These are phyloP conservation scores for Pheosia tremula DNA, from an alignment of 2,888 invertebrate species.

Conservation along the genomic window DNA sequence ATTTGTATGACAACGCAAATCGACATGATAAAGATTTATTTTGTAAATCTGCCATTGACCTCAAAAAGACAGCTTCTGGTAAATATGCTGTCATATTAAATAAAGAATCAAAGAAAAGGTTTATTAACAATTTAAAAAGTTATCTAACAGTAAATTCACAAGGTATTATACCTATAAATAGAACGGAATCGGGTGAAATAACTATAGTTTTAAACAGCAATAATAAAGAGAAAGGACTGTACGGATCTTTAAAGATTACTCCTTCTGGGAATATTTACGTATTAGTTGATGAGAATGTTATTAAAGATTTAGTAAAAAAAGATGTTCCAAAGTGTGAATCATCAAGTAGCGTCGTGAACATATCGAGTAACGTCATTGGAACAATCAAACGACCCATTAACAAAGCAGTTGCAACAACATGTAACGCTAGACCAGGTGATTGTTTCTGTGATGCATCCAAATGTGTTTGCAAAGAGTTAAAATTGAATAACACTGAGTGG, in stretches of 20 bases:
- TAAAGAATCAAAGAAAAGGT: conserved; percentile 54
- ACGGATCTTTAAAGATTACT: conserved; percentile 58
- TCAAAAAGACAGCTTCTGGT: conserved; percentile 54
- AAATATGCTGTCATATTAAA: conserved; percentile 53
- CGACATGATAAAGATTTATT: conserved; percentile 35
- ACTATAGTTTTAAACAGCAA: conserved; percentile 46
- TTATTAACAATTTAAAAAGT: conserved; percentile 54
- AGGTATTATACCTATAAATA: conserved; percentile 48
- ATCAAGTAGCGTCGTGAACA: conserved; percentile 4
- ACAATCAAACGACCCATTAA: conserved; percentile 31
- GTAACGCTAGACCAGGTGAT: conserved; percentile 36
- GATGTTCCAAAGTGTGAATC: conserved; percentile 15
- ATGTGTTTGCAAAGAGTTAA: conserved; percentile 47
- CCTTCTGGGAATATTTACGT: conserved; percentile 61
- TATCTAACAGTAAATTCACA: conserved; percentile 44
- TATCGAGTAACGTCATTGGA: conserved; percentile 29
- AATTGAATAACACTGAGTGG: conserved; percentile 11
- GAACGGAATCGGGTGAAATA: conserved; percentile 52
- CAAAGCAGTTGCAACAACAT: conserved; percentile 52
- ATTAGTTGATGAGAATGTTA: conserved; percentile 44
- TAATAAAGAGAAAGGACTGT: conserved; percentile 29
- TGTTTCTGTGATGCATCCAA: conserved; percentile 42
- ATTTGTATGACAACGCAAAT: conserved; percentile 43
- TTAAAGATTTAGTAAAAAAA: conserved; percentile 30
- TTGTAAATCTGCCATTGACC: conserved; percentile 32